Conservation (phyloP, 1,140 invertebrate genomes). For the Zelostemma sp. region DNA sequence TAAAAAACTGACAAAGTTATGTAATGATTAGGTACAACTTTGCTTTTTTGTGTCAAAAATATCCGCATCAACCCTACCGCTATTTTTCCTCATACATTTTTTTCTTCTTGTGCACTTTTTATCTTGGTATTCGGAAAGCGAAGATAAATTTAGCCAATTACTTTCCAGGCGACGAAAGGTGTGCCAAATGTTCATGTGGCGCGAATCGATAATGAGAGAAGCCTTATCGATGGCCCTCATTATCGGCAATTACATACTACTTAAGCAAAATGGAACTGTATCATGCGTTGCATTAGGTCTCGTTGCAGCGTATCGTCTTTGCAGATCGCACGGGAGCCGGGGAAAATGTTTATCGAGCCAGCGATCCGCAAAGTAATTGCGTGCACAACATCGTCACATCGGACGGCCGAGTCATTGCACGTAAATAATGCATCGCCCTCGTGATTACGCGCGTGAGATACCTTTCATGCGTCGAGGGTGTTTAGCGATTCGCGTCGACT, state of each 20-base stretch:
- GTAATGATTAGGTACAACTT: no score
- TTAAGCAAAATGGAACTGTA: constrained; percentile 19
- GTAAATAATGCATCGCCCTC: constrained; percentile 41
- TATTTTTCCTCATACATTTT: no score
- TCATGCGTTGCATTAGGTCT: constrained; percentile 35
- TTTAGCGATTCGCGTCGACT: constrained; percentile 5
- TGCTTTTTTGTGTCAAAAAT: no score
- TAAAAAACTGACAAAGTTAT: no score
- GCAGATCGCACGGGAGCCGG: constrained; percentile 33
- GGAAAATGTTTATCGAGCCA: constrained; percentile 49
- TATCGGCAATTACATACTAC: constrained; percentile 37
- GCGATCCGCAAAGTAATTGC: constrained; percentile 50
- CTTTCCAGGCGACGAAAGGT: not conserved
- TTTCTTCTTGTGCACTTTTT: no score
- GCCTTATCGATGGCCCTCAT: constrained; percentile 23
- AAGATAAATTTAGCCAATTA: not conserved
- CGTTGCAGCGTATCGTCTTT: constrained; percentile 31
- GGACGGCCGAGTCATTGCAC: constrained; percentile 36
- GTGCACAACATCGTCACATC: constrained; percentile 43
- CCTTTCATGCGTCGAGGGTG: constrained; percentile 6
- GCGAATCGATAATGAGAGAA: constrained; percentile 12
- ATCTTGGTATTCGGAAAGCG: no score
- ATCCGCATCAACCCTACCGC: no score
- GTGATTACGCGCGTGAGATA: constrained; percentile 43
- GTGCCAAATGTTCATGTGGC: constrained; percentile 7